A percentile compares a stretch with the other conserved stretches of the same genome.
Conservation (phyloP, 1,140 invertebrate species). For the Ganaspis sp. region DNA sequence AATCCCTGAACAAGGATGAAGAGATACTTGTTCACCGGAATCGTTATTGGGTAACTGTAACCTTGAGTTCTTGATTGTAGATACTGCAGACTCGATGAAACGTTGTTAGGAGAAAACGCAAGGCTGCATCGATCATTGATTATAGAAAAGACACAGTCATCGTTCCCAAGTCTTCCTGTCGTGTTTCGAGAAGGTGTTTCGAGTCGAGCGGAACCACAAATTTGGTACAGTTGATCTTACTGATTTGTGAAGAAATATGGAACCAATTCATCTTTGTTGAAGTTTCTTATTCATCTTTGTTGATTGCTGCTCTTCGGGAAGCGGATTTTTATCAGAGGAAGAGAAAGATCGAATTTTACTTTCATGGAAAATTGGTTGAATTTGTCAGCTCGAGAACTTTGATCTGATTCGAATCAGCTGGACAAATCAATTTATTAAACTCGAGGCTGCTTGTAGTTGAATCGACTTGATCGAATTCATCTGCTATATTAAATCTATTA, state of each 20-base stretch:
- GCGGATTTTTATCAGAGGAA: no score
- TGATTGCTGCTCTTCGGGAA: no score
- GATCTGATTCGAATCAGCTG: background rate
- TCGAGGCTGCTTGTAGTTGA: conserved; percentile 6
- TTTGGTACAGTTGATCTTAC: background rate
- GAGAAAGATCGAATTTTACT: no score
- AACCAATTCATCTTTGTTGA: no score
- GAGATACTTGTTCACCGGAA: conserved; percentile 57
- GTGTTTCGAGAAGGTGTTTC: background rate
- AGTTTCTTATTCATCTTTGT: no score
- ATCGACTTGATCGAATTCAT: conserved; percentile 22
- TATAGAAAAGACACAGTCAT: conserved; percentile 21
- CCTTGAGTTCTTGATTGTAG: conserved; percentile 66
- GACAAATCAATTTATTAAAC: conserved; percentile 16
- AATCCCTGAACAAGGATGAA: conserved; percentile 54
- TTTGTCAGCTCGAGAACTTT: background rate
- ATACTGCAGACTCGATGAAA: conserved; percentile 52
- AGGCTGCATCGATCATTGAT: conserved; percentile 53
- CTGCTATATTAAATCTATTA: conserved; percentile 23
- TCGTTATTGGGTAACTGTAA: conserved; percentile 68
- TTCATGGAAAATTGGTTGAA: background rate
- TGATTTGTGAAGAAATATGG: background rate
- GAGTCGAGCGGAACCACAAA: background rate
- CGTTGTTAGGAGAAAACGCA: conserved; percentile 57
- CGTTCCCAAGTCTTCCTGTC: background rate